Base-by-base conservation (phyloP, 2,888 invertebrate genomes). In the Sturmia bella region DNA sequence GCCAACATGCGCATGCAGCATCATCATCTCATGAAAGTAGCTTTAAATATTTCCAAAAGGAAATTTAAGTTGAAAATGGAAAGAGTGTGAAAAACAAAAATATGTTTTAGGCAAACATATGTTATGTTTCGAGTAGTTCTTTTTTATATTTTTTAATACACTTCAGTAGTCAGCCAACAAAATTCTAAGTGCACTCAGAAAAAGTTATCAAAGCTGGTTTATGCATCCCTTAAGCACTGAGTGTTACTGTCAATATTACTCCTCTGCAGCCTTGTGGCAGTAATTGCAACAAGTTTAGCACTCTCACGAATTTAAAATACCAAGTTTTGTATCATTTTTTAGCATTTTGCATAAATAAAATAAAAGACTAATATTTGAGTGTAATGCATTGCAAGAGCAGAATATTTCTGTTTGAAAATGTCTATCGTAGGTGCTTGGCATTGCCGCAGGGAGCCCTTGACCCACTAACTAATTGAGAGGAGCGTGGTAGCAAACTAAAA, bases 371-470 rank as follows among this genome's bases (percentile, higher is more conserved):
- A 45, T 17, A 21, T 69, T 69, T n/a, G 43, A 19, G 69, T 11
- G 69, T 69, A 64, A 17, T 7, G 3, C 2, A 19, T 48, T 64
- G 4, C 5, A 37, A 19, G 17, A 9, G 3, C 32, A 64, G 1
- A 19, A 39, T n/a, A 21, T 17, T 7, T 27, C 43, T 1, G 3
- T 21, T 24, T 11, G 32, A 32, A 32, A 7, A 27, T 48, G 11
- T 41, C 19, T 50, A 69, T 63, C 64, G 41, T 41, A 24, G 37
- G 32, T 43, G 24, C 41, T 56, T 59, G 6, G 15, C 50, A 37
- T 77, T 77, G 43, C 69, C 77, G 56, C 43, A 52, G 64, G 77
- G 52, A 77, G 61, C 63, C 73, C 81, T 81, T 81, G 81, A 81
- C 77, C 77, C 57, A 77, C 63, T 73, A 56, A 52, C 41, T 52